Evolutionary conservation across 2,888 invertebrate genomes (phyloP).

Genomic region (Drosophila gaucha): DNA sequence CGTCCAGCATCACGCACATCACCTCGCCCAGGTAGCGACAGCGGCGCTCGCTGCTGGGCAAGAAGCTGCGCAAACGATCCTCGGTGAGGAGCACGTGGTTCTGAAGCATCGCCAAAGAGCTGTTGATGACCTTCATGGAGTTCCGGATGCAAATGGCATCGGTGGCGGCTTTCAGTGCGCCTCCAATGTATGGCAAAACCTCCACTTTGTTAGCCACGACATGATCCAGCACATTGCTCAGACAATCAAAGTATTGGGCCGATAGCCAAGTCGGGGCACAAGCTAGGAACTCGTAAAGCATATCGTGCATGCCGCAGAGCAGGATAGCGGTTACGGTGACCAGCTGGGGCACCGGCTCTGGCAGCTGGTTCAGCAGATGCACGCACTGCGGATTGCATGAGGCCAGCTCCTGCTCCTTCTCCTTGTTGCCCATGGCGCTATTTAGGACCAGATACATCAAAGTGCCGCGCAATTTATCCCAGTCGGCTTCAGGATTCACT

Average conservation of each 20-base stretch:
- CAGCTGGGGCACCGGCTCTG: constrained; percentile 39
- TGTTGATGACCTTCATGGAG: not conserved
- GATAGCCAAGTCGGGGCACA: constrained; percentile 55
- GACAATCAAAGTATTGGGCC: constrained; percentile 41
- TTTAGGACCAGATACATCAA: constrained; percentile 50
- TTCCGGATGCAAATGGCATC: constrained; percentile 22
- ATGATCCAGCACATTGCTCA: constrained; percentile 31
- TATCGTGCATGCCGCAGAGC: constrained; percentile 44
- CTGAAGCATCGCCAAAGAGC: constrained; percentile 42
- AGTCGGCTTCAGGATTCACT: not conserved
- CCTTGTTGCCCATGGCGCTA: not conserved
- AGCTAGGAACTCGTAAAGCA: constrained; percentile 48
- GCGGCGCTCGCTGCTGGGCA: constrained; percentile 1
- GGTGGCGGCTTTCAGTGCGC: constrained; percentile 35
- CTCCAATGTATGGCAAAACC: constrained; percentile 13
- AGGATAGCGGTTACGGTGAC: constrained; percentile 40
- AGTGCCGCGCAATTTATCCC: constrained; percentile 55
- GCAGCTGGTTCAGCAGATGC: constrained; percentile 47
- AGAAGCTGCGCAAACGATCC: constrained; percentile 15
- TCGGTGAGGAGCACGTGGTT: constrained; percentile 38
- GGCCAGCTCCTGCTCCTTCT: not conserved
- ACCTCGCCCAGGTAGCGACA: constrained; percentile 53
- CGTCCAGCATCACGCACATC: constrained; percentile 29
- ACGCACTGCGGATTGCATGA: constrained; percentile 37
- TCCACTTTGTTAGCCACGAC: not conserved